phyloP scores from a whole-genome alignment of 2,888 invertebrate genomes.

The Liposcelis brunnea region DNA sequence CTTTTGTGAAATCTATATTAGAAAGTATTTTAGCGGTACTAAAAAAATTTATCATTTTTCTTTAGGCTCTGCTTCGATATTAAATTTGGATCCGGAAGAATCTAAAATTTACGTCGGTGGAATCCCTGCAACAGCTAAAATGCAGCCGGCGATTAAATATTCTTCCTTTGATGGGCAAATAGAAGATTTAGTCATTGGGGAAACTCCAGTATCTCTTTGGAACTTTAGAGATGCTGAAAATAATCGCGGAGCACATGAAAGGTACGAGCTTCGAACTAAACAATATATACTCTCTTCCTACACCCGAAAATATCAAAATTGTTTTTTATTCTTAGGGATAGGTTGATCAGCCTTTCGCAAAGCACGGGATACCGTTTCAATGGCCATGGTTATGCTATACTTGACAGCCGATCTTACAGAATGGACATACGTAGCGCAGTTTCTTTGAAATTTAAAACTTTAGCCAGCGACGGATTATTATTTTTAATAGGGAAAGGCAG shows the following conservation, averaged over 20 bases:
- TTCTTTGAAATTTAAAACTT: conserved; percentile 71
- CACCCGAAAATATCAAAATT: too few species aligned
- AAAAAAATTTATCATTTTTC: too few species aligned
- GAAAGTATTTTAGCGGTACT: too few species aligned
- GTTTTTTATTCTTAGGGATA: too few species aligned
- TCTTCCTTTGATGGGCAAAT: conserved; percentile 77
- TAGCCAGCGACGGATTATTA: conserved; percentile 67
- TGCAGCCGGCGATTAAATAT: conserved; percentile 48
- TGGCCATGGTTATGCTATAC: conserved; percentile 71
- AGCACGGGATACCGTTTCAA: conserved; percentile 73
- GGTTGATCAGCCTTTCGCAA: conserved; percentile 45
- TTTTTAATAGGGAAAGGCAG: conserved; percentile 64
- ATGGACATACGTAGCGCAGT: conserved; percentile 43
- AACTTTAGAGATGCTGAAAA: conserved; percentile 72
- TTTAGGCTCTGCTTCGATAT: conserved; percentile 57
- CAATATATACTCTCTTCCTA: too few species aligned
- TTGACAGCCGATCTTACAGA: conserved; percentile 44
- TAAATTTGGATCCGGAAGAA: conserved; percentile 72
- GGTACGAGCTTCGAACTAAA: conserved; percentile 29
- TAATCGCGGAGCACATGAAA: conserved; percentile 49
- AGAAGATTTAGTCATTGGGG: conserved; percentile 79
- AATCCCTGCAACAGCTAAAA: conserved; percentile 47
- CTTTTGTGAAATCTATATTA: too few species aligned
- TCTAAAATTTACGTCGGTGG: conserved; percentile 89
- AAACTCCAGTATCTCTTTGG: conserved; percentile 83